These are phyloP conservation scores for Spialia ferax DNA, from an alignment of 2,888 invertebrate species.

Conservation along the genomic window DNA sequence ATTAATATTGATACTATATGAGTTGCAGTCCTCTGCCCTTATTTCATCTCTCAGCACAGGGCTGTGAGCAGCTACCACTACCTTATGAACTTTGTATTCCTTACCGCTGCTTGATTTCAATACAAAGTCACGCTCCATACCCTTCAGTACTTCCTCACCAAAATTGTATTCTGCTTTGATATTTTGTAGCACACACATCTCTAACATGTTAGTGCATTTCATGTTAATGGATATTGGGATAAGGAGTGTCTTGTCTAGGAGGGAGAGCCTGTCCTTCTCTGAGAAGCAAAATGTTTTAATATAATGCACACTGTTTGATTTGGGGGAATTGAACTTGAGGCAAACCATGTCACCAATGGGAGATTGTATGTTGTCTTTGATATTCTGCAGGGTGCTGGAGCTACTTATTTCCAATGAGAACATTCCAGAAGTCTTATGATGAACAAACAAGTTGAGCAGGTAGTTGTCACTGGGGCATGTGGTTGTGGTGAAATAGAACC, in stretches of 20 bases:
- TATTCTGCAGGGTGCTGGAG: slow-evolving; percentile 38
- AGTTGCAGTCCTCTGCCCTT: slow-evolving; percentile 51
- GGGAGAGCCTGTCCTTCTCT: slow-evolving; percentile 48
- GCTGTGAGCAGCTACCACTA: slow-evolving; percentile 70
- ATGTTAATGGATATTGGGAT: slow-evolving; percentile 63
- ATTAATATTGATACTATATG: slow-evolving; percentile 57
- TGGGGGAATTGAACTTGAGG: slow-evolving; percentile 56
- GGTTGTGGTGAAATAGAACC: slow-evolving; percentile 70
- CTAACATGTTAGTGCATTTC: slow-evolving; percentile 55
- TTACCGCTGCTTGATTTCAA: slow-evolving; percentile 60
- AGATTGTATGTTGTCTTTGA: slow-evolving; percentile 42
- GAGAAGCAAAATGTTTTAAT: slow-evolving; percentile 65
- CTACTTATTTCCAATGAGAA: slow-evolving; percentile 62
- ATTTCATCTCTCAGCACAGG: slow-evolving; percentile 60
- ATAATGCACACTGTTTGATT: slow-evolving; percentile 60
- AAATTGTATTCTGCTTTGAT: slow-evolving; percentile 67
- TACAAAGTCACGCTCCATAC: slow-evolving; percentile 64
- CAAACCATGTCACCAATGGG: slow-evolving; percentile 48
- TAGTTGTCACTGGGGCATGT: slow-evolving; percentile 59
- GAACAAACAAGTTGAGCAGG: slow-evolving; percentile 70
- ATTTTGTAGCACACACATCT: slow-evolving; percentile 56
- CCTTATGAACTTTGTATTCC: slow-evolving; percentile 64
- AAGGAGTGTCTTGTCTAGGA: slow-evolving; percentile 54
- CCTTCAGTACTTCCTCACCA: slow-evolving; percentile 54
- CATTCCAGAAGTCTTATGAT: slow-evolving; percentile 59